Evolutionary conservation across 2,797 vertebrate genomes (phyloP).

Genomic region (Scolopax rusticola): DNA sequence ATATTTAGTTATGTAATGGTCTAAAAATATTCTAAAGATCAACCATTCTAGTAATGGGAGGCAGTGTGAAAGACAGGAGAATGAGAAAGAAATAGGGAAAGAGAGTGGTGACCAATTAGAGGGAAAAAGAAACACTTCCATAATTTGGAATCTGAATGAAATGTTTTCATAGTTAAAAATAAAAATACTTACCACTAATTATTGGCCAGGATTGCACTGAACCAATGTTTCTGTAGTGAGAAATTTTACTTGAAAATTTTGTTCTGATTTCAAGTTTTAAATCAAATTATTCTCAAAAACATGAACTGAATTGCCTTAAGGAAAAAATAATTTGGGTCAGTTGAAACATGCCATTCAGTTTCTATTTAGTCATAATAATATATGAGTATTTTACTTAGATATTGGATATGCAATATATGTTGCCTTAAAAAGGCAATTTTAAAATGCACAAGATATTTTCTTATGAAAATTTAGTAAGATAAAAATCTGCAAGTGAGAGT

Average conservation of each 20-base stretch:
- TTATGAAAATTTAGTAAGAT: not conserved
- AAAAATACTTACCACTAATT: not conserved
- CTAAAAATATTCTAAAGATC: not conserved
- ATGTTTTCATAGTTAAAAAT: not conserved
- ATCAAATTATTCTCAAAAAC: not conserved
- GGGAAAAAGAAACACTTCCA: not conserved
- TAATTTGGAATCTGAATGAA: not conserved
- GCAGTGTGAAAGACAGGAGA: not conserved
- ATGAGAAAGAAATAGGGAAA: not conserved
- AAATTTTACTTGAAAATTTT: not conserved
- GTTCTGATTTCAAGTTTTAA: not conserved
- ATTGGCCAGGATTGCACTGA: not conserved
- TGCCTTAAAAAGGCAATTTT: not conserved
- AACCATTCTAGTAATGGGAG: not conserved
- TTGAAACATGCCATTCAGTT: not conserved
- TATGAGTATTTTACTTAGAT: not conserved
- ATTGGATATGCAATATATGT: not conserved
- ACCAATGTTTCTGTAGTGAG: not conserved
- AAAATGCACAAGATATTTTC: not conserved
- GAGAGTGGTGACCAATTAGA: not conserved
- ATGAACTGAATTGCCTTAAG: not conserved
- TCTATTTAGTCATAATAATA: not conserved
- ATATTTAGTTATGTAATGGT: not conserved
- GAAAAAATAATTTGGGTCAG: not conserved
- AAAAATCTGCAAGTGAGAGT: not conserved